phyloP scores from a whole-genome alignment of 2,888 invertebrate genomes.

The Gryllus longicercus region DNA sequence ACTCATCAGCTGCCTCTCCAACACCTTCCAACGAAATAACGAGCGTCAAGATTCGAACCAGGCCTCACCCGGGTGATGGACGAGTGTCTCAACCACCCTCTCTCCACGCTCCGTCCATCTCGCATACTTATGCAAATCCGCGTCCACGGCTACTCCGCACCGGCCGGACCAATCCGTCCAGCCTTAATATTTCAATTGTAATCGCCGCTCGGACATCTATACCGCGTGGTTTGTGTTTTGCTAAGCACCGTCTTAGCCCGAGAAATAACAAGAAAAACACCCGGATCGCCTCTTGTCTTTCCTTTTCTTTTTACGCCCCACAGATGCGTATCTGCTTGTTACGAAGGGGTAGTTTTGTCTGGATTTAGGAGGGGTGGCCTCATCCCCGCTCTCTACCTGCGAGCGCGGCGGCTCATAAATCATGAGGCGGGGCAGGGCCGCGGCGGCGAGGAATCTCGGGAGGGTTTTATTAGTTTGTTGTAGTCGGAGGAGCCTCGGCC shows the following conservation, averaged over 20 bases:
- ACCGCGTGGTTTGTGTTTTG: constrained; percentile 17
- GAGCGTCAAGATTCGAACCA: no score
- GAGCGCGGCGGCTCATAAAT: not conserved
- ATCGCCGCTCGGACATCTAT: not conserved
- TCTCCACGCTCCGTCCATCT: no score
- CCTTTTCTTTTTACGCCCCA: not conserved
- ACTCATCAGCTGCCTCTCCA: no score
- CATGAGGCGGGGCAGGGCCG: not conserved
- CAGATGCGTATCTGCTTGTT: not conserved
- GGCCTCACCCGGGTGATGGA: no score
- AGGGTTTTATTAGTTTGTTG: constrained; percentile 17
- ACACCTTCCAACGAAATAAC: no score
- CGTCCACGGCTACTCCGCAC: no score
- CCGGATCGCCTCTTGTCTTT: constrained; percentile 5
- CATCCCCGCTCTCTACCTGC: not conserved
- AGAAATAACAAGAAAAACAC: constrained; percentile 3
- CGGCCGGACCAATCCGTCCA: not conserved
- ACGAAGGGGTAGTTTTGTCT: constrained; percentile 10
- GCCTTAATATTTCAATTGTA: constrained; percentile 4
- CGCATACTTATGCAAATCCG: no score
- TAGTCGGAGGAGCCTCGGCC: not conserved
- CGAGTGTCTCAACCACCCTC: no score
- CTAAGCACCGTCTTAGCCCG: not conserved
- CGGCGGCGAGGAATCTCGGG: not conserved
- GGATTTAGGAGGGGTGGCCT: constrained; percentile 8